phyloP scores from a whole-genome alignment of 2,113 vertebrate species.

The Paramormyrops kingsleyae region DNA sequence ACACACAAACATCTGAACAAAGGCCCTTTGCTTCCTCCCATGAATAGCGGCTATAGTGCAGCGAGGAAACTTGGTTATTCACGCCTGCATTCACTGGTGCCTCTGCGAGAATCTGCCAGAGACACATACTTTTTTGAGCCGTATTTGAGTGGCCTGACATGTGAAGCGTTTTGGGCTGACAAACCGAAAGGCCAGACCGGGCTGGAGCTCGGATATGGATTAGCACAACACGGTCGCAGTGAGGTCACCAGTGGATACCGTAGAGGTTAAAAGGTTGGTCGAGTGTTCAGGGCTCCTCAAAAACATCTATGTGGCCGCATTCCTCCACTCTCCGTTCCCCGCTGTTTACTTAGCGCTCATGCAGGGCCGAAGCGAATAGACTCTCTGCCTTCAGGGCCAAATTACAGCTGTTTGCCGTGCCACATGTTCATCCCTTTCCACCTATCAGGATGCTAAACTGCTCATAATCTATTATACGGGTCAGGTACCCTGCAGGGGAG shows the following conservation, averaged over 20 bases:
- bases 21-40: neutral
- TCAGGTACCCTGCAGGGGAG: neutral
- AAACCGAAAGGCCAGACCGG: too few species aligned
- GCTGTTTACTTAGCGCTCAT: neutral
- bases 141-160: neutral
- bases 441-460: neutral
- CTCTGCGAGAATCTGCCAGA: neutral
- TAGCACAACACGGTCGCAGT: neutral
- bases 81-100: neutral
- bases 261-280: neutral
- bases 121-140: neutral
- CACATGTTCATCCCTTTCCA: neutral
- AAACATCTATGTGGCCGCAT: neutral
- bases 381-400: neutral
- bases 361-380: neutral
- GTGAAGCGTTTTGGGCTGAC: neutral
- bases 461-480: neutral
- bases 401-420: neutral
- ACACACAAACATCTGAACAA: neutral
- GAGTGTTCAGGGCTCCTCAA: neutral
- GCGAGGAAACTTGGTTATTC: neutral
- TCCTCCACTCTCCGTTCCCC: neutral
- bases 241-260: neutral
- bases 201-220: neutral
- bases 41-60: neutral